Conservation (phyloP, 2,888 invertebrate genomes). For the Chromoteleia sp. region DNA sequence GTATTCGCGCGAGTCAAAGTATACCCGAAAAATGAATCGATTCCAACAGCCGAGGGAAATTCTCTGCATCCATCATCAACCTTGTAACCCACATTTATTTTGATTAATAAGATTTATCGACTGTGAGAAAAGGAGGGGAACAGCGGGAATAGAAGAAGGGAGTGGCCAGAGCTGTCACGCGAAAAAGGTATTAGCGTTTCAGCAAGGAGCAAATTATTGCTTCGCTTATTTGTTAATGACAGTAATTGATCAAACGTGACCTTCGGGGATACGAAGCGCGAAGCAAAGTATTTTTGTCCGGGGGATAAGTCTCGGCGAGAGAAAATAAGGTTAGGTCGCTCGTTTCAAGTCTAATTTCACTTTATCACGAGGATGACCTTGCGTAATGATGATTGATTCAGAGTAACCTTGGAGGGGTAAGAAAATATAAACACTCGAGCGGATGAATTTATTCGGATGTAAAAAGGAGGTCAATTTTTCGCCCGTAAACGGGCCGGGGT, state of each 20-base stretch:
- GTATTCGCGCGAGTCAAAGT: no score
- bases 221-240: conserved; percentile 45
- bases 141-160: background rate
- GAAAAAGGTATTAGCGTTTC: conserved; percentile 47
- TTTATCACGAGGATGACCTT: conserved; percentile 40
- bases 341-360: conserved; percentile 18
- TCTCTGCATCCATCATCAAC: conserved; percentile 9
- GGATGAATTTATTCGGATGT: background rate
- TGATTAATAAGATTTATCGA: conserved; percentile 48
- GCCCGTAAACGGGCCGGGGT: no score
- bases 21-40: background rate
- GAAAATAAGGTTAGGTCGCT: conserved; percentile 38
- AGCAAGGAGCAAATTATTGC: conserved; percentile 32
- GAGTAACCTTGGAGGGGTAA: conserved; percentile 3
- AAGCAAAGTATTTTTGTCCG: background rate
- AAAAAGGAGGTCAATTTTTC: background rate
- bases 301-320: background rate
- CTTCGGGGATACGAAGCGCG: conserved; percentile 22
- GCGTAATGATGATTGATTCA: background rate
- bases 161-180: conserved; percentile 41
- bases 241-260: conserved; percentile 41
- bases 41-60: background rate
- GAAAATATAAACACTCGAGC: conserved; percentile 6
- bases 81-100: conserved; percentile 39
- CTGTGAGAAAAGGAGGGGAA: conserved; percentile 1